phyloP scores from a whole-genome alignment of 2,797 vertebrate species.

The Leptatherina wallacei region DNA sequence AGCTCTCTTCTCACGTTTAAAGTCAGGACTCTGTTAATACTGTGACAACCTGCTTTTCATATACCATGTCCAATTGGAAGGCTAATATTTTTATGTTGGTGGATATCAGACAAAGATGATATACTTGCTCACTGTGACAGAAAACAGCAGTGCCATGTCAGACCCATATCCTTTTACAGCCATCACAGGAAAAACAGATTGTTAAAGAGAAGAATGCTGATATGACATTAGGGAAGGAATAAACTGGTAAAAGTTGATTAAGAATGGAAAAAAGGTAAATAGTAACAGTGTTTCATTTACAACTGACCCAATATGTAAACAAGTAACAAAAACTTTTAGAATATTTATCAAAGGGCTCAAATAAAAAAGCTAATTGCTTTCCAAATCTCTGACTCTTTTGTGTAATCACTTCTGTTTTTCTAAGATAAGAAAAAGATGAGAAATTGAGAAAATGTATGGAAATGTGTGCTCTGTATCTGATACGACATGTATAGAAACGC shows the following conservation, averaged over 20 bases:
- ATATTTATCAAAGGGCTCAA: not conserved
- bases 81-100: constrained; percentile 88
- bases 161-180: not conserved
- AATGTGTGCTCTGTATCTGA: not conserved
- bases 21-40: constrained; percentile 63
- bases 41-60: constrained; percentile 84
- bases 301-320: not conserved
- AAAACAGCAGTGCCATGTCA: constrained; percentile 17
- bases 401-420: not conserved
- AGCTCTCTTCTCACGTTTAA: constrained; percentile 87
- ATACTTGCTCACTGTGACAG: constrained; percentile 26
- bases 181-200: not conserved
- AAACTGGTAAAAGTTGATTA: constrained; percentile 1
- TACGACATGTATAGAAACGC: not conserved
- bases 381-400: constrained; percentile 14
- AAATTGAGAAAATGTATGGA: not conserved
- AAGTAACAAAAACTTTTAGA: not conserved
- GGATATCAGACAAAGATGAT: constrained; percentile 82
- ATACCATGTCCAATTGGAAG: constrained; percentile 86
- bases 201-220: not conserved
- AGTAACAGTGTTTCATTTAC: constrained; percentile 6
- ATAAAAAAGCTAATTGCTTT: constrained; percentile 12
- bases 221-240: not conserved
- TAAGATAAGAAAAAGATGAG: not conserved
- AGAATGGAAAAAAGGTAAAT: not conserved